A percentile compares a stretch with the other conserved stretches of the same genome.
Conservation (phyloP, 2,113 vertebrate genomes). For the Cavia porcellus region DNA sequence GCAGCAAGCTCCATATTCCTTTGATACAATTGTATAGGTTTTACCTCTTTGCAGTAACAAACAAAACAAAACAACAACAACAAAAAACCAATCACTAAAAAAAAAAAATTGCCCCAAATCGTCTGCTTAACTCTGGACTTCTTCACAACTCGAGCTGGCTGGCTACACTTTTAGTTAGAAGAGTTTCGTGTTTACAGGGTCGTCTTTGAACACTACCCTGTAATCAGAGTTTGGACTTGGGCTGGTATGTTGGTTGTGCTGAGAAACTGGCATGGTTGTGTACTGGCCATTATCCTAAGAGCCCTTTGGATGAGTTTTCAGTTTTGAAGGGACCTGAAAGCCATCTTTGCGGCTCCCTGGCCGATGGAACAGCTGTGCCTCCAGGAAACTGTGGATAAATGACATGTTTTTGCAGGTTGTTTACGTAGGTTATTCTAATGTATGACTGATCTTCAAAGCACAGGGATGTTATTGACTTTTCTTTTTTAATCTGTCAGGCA, state of each 20-base stretch:
- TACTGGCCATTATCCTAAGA: not conserved
- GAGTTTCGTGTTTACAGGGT: constrained; percentile 27
- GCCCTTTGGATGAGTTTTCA: not conserved
- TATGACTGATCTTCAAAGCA: not conserved
- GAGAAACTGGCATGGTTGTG: not conserved
- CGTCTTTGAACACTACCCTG: not conserved
- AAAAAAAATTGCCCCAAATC: not conserved
- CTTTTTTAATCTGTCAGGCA: constrained; percentile 45
- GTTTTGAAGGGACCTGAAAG: not conserved
- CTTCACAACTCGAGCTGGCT: not conserved
- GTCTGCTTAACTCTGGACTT: not conserved
- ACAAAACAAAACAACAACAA: not conserved
- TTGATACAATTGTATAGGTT: not conserved
- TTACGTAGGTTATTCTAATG: constrained; percentile 2
- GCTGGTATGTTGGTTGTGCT: constrained; percentile 36
- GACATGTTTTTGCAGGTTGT: not conserved
- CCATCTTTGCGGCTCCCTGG: not conserved
- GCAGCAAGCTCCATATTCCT: not conserved
- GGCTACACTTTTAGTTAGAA: constrained; percentile 32
- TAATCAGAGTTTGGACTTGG: not conserved
- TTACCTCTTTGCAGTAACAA: not conserved
- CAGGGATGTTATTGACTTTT: not conserved
- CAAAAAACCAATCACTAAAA: too few relatives aligned
- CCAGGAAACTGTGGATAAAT: not conserved
- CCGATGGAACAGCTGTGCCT: not conserved